Base-by-base conservation (phyloP, 2,113 vertebrate species). In the Pollimyrus isidori region DNA sequence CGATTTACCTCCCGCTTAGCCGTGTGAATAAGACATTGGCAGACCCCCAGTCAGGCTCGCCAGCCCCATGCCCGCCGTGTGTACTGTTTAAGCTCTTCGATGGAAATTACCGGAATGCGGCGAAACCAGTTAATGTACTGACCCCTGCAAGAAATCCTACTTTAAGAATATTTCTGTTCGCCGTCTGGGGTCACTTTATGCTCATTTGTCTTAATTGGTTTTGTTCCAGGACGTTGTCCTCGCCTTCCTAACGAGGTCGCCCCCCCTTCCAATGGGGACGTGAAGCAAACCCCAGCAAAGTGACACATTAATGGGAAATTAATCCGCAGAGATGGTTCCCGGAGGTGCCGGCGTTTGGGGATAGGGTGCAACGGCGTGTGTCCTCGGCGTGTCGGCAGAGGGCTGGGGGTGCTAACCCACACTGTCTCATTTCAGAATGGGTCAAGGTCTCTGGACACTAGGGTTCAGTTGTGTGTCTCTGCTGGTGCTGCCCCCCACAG, bases 241-340 rank as follows among this genome's bases (percentile, higher is more conserved):
- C 42, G 39, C 30, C 42, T 48, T 4, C n/a, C 7, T 53, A 73
- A 88, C 23, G 87, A 26, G 58, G 87, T 23, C 62, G 15, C n/a
- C 30, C 48, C 45, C 6, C 35, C 62, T 26, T 46, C 17, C 42
- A 46, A 84, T 15, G 50, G 23, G 26, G 82, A 58, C 15, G 76
- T 15, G 15, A 23, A 10, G 17, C 76, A 39, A 84, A n/a, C 56
- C 39, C 39, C 3, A 5, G 53, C 15, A 35, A 48, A 73, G 89
- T 86, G 89, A 73, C 83, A 73, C 26, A 86, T 89, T 89, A 86
- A 86, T 69, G 53, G 53, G 42, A 89, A 69, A 89, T 89, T 26
- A 89, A 86, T 89, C 26, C 49, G 13, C 11, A 48, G 21, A 58
- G 45, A n/a, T 15, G 42, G 85, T 73, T 87, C 83, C 56, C 83